A percentile compares a stretch with the other conserved stretches of the same genome.
Conservation (phyloP, 2,888 invertebrate species). For the Acanthococcus lagerstroemiae region DNA sequence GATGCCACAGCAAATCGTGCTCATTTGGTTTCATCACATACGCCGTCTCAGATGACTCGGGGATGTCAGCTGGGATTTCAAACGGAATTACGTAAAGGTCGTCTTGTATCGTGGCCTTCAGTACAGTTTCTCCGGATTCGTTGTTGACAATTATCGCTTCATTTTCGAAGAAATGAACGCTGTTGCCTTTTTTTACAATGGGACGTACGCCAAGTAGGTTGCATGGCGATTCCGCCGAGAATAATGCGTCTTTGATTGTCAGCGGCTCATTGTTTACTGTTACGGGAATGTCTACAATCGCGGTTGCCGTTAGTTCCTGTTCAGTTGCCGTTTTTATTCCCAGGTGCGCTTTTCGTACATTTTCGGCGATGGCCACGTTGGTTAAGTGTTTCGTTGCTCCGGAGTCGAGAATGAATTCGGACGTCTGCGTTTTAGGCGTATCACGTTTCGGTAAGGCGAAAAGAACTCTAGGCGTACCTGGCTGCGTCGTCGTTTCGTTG, state of each 20-base stretch:
- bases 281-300: not conserved
- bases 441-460: not conserved
- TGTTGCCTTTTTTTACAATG: constrained; percentile 9
- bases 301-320: not conserved
- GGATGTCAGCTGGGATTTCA: not conserved
- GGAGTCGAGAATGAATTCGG: not conserved
- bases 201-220: constrained; percentile 30
- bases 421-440: not conserved
- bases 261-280: not conserved
- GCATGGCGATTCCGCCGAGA: constrained; percentile 21
- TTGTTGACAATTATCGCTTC: constrained; percentile 34
- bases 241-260: constrained; percentile 27
- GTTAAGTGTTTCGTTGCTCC: not conserved
- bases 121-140: constrained; percentile 13
- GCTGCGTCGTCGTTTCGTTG: not conserved
- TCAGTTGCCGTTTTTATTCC: not conserved
- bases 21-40: not conserved
- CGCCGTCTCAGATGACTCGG: not conserved
- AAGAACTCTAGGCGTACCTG: not conserved
- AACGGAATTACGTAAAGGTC: constrained; percentile 33
- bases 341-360: not conserved
- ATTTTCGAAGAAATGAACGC: constrained; percentile 36
- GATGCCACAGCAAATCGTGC: constrained; percentile 32
- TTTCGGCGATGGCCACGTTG: not conserved
- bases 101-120: constrained; percentile 32